These are phyloP conservation scores for Eurytoma adleriae DNA, from an alignment of 2,888 invertebrate species.

Conservation along the genomic window DNA sequence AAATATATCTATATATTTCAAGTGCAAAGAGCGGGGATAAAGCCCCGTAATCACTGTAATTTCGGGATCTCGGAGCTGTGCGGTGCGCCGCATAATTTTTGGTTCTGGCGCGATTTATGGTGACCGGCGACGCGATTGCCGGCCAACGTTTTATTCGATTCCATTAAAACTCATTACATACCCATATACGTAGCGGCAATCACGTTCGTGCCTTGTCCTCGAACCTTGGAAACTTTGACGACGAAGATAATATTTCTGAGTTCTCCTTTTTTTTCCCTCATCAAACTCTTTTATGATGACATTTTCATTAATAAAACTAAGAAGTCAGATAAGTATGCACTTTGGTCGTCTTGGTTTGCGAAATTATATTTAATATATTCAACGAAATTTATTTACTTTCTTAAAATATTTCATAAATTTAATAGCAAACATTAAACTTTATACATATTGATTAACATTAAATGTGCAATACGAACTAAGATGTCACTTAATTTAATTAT, in stretches of 20 bases:
- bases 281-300: conserved; percentile 2
- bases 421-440: too few species aligned
- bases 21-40: conserved; percentile 58
- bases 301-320: conserved; percentile 4
- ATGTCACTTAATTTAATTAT: too few species aligned
- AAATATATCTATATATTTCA: conserved; percentile 51
- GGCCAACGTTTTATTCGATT: conserved; percentile 64
- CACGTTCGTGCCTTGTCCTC: conserved; percentile 37
- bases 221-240: conserved; percentile 20
- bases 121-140: conserved; percentile 60
- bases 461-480: too few species aligned
- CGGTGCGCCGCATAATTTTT: conserved; percentile 66
- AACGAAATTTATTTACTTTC: too few species aligned
- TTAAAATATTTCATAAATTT: too few species aligned
- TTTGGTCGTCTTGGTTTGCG: too few species aligned
- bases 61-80: conserved; percentile 63
- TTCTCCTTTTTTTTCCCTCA: not conserved
- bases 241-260: conserved; percentile 7
- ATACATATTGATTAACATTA: too few species aligned
- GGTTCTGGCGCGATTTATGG: conserved; percentile 58
- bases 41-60: conserved; percentile 72
- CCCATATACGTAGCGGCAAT: conserved; percentile 30
- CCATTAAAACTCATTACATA: conserved; percentile 62
- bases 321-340: not conserved
- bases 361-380: not conserved